Base-by-base conservation (phyloP, 2,113 vertebrate genomes). In the Puffinus mauretanicus region DNA sequence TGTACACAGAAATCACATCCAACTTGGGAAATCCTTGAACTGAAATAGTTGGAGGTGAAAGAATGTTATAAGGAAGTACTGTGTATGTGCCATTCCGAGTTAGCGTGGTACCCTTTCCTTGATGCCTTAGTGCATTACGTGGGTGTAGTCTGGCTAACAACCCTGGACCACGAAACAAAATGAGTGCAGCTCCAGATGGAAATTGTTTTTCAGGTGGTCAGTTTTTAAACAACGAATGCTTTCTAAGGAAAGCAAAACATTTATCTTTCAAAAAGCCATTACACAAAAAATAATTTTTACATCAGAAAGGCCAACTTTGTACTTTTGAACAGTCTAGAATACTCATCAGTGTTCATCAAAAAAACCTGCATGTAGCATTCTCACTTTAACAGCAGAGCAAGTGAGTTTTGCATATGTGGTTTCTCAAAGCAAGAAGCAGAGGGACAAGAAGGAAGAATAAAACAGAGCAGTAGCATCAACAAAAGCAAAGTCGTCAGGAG, bases 311-410 rank as follows among this genome's bases (percentile, higher is more conserved):
- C 10, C 1, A 2, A 51, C 16, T 71, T 47, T 2, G 3, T 60
- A 76, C 6, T 80, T 88, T 34, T 44, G 9, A 76, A 26, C 10
- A 47, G 26, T 24, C 44, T 62, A 81, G 24, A 78, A 87, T 20
- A 64, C 4, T 51, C 32, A 40, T 2, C 3, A 18, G 8, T 0
- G 0, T 47, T 64, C 10, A 60, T 64, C 30, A 4, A 21, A 78
- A 87, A 54, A 25, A 4, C 1, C 8, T 75, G 55, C n/a, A 52
- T 0, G 0, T 32, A 66, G 22, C 24, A 64, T 47, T 82, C 30
- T 70, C 21, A 36, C 16, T 65, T 77, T 19, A 82, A 55, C 16
- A 55, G 75, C 54, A 77, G 14, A 72, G 21, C 13, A 77, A 70
- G 29, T 26, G 10, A 54, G 34, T 38, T 94, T 87, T 78, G n/a